Evolutionary conservation across 2,113 vertebrate genomes (phyloP), one percentile per base, ranked within the genome.

Genomic region (Nothocercus julius): DNA sequence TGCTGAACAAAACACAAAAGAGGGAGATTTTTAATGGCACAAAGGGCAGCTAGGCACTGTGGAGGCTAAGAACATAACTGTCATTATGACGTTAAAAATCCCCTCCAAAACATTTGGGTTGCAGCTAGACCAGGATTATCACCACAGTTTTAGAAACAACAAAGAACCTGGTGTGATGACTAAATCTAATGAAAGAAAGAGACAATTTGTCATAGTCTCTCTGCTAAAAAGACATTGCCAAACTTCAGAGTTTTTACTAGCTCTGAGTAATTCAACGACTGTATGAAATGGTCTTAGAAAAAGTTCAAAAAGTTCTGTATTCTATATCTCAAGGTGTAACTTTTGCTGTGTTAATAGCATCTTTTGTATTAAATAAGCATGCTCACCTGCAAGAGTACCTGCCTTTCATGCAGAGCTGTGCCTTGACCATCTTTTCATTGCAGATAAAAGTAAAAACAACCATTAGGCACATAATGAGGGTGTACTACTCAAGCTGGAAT

Each of bases 401-500:
- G 58, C 80, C 87, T 92, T 84, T 92, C 49, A 87, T 58, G 91
- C 94, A 85, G 85, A 81, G 68, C 82, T 93, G 91, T 93, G 91
- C 93, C 90, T 79, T 9, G 27, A 96, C 64, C 77, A 47, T 10
- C 77, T 74, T 95, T 49, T n/a, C 51, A 54, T 47, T 83, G 85
- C 56, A 93, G 77, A 73, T 16, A 89, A 79, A 96, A 97, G 90
- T 77, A 90, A 91, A 79, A 83, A 83, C 74, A 96, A 91, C 75
- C 93, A 62, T 85, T 95, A 97, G 95, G 96, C 96, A 98, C 96
- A 82, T 94, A 96, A 70, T 90, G 88, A 96, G 96, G 77, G 53
- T 96, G 83, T 95, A 56, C 85, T 92, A 96, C 89, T 96, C 78
- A 69, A 96, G 94, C 97, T 95, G 38, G 95, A 98, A 97, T 66